A percentile compares a stretch with the other conserved stretches of the same genome.
Conservation (phyloP, 2,888 invertebrate genomes). For the Conistra vaccinii region DNA sequence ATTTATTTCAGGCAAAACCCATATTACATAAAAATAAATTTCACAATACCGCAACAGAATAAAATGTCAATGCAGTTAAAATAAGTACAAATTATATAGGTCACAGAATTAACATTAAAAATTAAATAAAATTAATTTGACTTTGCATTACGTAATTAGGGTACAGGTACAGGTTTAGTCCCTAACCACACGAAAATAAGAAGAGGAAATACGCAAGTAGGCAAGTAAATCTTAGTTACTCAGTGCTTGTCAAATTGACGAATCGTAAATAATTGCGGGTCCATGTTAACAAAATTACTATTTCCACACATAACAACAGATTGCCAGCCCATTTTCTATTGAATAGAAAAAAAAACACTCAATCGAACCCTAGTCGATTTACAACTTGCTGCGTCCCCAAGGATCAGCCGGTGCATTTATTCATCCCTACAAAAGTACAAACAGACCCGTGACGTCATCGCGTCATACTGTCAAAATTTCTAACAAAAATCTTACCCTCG, state of each 20-base stretch:
- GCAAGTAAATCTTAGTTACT: too few species aligned
- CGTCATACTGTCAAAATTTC: slow-evolving; percentile 48
- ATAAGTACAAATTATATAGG: too few species aligned
- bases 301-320: slow-evolving; percentile 10
- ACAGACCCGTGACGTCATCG: slow-evolving; percentile 13
- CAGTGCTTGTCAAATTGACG: not conserved
- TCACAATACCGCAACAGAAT: too few species aligned
- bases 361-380: slow-evolving; percentile 22
- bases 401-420: slow-evolving; percentile 25
- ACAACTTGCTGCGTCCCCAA: slow-evolving; percentile 35
- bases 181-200: too few species aligned
- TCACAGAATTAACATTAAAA: too few species aligned
- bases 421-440: not conserved
- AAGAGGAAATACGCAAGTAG: too few species aligned
- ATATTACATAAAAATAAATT: too few species aligned
- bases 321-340: slow-evolving; percentile 25
- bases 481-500: slow-evolving; percentile 66
- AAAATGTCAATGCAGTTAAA: too few species aligned
- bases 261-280: not conserved
- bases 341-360: slow-evolving; percentile 8
- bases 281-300: not conserved
- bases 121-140: too few species aligned
- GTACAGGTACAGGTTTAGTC: too few species aligned
- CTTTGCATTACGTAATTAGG: too few species aligned
- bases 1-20: too few species aligned